These are phyloP conservation scores for Nineta flava DNA, from an alignment of 2,888 invertebrate genomes.

Conservation along the genomic window DNA sequence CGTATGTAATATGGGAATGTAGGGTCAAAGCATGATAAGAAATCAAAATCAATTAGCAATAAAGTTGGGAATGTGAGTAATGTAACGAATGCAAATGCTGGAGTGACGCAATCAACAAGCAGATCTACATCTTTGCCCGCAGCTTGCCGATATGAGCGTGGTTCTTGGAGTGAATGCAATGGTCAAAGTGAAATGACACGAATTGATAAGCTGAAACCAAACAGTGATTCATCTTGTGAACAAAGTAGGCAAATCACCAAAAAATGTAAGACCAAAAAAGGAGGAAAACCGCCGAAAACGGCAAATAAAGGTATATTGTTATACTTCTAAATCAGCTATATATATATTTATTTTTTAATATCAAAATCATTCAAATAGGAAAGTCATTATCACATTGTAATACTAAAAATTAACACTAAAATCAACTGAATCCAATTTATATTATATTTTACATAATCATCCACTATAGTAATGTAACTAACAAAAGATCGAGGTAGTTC, in stretches of 20 bases:
- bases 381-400: too few relatives aligned
- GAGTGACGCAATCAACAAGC: not conserved
- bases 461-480: too few relatives aligned
- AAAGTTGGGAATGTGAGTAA: not conserved
- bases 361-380: too few relatives aligned
- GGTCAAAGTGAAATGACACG: constrained; percentile 67
- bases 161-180: constrained; percentile 72
- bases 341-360: too few relatives aligned
- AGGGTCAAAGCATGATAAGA: not conserved
- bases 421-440: too few relatives aligned
- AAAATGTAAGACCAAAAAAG: constrained; percentile 65
- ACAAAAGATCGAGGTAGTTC: too few relatives aligned
- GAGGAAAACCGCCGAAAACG: constrained; percentile 40
- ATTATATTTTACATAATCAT: too few relatives aligned
- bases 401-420: too few relatives aligned
- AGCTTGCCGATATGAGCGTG: constrained; percentile 84
- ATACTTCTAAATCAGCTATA: too few relatives aligned
- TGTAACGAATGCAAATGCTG: not conserved
- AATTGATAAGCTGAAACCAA: constrained; percentile 64
- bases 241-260: constrained; percentile 68
- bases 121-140: constrained; percentile 15
- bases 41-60: not conserved
- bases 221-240: constrained; percentile 70
- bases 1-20: too few relatives aligned
- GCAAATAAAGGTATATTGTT: constrained; percentile 3